Evolutionary conservation across 2,113 vertebrate genomes (phyloP).

Genomic region (Sakesphorus luctuosus): DNA sequence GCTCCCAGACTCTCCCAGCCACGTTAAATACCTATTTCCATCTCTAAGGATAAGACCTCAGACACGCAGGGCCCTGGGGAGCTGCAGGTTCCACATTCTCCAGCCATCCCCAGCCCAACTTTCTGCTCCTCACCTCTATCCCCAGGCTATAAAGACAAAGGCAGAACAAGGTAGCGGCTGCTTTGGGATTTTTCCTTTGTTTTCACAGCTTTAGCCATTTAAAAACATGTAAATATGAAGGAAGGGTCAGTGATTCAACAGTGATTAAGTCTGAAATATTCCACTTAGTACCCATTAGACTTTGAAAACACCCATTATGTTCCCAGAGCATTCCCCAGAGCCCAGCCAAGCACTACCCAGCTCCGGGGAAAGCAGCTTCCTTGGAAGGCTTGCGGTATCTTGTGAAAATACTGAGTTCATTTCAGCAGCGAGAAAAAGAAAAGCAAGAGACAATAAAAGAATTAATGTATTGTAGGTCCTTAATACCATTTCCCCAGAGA

Average conservation of each 20-base stretch:
- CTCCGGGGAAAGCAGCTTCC: background rate
- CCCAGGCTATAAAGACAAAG: background rate
- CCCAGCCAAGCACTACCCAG: background rate
- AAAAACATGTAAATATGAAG: conserved; percentile 12
- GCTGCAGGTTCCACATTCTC: accelerated
- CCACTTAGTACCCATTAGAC: background rate
- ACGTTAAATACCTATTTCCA: accelerated
- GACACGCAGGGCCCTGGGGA: accelerated
- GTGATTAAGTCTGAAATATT: conserved; percentile 28
- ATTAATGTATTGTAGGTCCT: background rate
- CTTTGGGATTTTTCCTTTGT: conserved; percentile 18
- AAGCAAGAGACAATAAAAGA: background rate
- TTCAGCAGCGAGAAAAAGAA: background rate
- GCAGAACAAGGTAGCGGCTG: background rate
- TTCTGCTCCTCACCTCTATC: background rate
- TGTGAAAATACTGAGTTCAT: background rate
- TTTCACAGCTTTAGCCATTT: background rate
- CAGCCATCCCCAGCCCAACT: background rate
- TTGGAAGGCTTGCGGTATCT: background rate
- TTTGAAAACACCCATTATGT: background rate
- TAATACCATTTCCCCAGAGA: background rate
- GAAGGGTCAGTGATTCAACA: conserved; percentile 48
- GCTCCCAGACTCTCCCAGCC: background rate
- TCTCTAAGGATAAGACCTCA: background rate
- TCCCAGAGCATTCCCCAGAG: background rate